These are phyloP conservation scores for Crepidodera aurea DNA, from an alignment of 2,888 invertebrate genomes.

Conservation along the genomic window DNA sequence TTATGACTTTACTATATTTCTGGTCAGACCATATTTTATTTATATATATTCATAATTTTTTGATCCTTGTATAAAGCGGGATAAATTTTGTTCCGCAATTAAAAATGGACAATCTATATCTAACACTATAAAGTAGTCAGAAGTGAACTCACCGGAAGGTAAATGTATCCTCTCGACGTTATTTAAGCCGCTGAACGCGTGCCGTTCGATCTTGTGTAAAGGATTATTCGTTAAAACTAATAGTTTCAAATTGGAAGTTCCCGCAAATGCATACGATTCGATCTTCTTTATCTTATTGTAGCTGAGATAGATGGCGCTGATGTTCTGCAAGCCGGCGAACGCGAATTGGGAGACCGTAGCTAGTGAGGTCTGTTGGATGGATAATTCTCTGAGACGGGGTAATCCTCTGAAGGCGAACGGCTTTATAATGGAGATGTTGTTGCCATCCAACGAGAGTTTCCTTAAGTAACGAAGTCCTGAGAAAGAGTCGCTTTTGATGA, in stretches of 20 bases:
- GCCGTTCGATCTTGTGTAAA: conserved; percentile 78
- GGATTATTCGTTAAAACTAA: conserved; percentile 88
- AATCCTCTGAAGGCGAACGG: conserved; percentile 88
- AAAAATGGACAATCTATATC: too few relatives aligned
- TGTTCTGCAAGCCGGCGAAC: conserved; percentile 84
- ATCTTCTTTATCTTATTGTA: conserved; percentile 67
- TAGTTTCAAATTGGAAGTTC: conserved; percentile 82
- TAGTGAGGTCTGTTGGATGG: conserved; percentile 87
- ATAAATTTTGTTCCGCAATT: too few relatives aligned
- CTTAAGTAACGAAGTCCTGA: conserved; percentile 77
- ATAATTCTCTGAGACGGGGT: conserved; percentile 77
- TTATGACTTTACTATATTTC: too few relatives aligned
- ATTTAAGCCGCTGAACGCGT: conserved; percentile 84
- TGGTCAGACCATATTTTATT: too few relatives aligned
- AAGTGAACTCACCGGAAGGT: conserved; percentile 68
- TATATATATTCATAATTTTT: too few relatives aligned
- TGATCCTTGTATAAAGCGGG: too few relatives aligned
- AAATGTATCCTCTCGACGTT: conserved; percentile 85
- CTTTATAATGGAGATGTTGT: conserved; percentile 83
- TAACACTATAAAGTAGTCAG: too few relatives aligned
- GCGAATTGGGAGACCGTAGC: conserved; percentile 82
- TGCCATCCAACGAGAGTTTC: conserved; percentile 85
- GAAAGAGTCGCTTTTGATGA: conserved; percentile 84
- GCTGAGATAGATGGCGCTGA: conserved; percentile 73
- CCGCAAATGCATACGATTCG: conserved; percentile 83